Conservation (phyloP, 2,888 invertebrate species). For the Flexamia atlantica region DNA sequence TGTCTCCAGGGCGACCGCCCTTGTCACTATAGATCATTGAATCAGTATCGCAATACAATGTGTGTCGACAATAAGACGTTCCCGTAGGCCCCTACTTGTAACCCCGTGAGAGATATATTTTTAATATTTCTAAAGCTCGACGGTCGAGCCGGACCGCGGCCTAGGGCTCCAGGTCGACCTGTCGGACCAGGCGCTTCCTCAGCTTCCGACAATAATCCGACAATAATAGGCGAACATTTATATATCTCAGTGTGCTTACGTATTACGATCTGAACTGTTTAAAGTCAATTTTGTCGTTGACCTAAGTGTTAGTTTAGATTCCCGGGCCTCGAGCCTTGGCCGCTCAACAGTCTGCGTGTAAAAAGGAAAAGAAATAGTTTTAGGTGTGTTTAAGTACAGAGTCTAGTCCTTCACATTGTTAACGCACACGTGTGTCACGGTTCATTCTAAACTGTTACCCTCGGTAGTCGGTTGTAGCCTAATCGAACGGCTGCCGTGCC, state of each 20-base stretch:
- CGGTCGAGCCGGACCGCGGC: not conserved
- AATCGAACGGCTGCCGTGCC: conserved; percentile 21
- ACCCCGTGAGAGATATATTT: conserved; percentile 49
- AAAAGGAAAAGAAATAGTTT: conserved; percentile 59
- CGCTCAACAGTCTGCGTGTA: conserved; percentile 49
- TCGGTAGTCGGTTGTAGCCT: conserved; percentile 49
- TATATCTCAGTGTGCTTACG: conserved; percentile 49
- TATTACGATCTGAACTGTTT: conserved; percentile 40
- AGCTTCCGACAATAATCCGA: conserved; percentile 37
- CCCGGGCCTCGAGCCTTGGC: conserved; percentile 19
- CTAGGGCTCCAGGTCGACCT: conserved; percentile 16
- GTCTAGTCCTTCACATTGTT: conserved; percentile 44
- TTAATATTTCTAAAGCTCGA: conserved; percentile 51
- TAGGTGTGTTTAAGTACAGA: conserved; percentile 52
- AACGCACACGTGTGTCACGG: conserved; percentile 51
- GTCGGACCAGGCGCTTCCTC: conserved; percentile 40
- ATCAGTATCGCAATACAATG: conserved; percentile 19
- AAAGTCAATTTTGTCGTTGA: conserved; percentile 48
- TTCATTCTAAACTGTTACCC: conserved; percentile 41
- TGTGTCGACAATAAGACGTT: conserved; percentile 34
- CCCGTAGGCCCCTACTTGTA: conserved; percentile 21
- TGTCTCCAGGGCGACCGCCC: not conserved
- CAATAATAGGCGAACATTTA: conserved; percentile 35
- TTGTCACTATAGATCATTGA: not conserved
- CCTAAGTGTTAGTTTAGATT: conserved; percentile 33